Conservation (phyloP, 2,113 vertebrate genomes). For the Crotophaga sulcirostris region DNA sequence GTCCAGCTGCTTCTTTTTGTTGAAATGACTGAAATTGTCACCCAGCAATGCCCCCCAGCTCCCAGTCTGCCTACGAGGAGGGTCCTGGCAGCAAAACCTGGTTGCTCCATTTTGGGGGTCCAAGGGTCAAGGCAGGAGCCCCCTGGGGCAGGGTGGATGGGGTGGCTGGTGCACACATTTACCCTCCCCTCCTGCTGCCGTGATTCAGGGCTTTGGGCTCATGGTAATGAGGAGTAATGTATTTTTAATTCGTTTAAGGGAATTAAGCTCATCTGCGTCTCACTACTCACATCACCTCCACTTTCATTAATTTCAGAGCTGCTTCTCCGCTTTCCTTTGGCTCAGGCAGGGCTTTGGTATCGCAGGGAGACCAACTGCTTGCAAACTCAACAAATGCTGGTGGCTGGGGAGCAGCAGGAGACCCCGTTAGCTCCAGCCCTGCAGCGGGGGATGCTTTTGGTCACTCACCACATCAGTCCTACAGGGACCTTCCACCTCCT, state of each 20-base stretch:
- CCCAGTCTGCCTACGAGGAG: not conserved
- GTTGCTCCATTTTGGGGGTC: not conserved
- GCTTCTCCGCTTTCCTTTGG: not conserved
- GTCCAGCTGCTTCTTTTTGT: not conserved
- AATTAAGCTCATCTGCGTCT: constrained; percentile 39
- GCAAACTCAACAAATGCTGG: not conserved
- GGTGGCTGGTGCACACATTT: not conserved
- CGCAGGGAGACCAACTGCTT: not conserved
- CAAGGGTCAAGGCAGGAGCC: not conserved
- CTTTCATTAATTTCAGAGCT: constrained; percentile 8
- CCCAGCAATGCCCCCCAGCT: not conserved
- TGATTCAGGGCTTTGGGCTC: not conserved
- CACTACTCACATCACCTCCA: not conserved
- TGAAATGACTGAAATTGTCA: accelerated
- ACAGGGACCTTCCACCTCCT: accelerated
- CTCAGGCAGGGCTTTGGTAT: not conserved
- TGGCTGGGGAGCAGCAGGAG: not conserved
- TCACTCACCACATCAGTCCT: not conserved
- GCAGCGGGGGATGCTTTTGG: not conserved
- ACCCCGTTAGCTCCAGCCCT: accelerated
- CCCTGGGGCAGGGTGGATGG: not conserved
- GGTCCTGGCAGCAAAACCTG: not conserved
- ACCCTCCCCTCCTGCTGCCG: not conserved
- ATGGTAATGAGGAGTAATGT: not conserved
- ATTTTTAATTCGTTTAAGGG: constrained; percentile 24